Base-by-base conservation (phyloP, 2,113 vertebrate species). In the Romanogobio albipinnatus region DNA sequence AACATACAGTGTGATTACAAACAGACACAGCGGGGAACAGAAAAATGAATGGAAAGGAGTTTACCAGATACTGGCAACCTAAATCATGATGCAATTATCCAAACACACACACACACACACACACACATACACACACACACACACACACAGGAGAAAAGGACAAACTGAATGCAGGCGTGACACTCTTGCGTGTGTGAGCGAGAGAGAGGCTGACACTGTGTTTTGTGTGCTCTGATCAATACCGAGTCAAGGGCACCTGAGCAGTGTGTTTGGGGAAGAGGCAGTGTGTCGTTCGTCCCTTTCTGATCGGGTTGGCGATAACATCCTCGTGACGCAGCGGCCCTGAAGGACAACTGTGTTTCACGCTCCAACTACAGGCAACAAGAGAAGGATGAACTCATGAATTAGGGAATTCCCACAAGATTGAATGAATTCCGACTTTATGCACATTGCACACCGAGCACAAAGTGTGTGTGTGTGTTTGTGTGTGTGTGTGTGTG, bases 221-320 rank as follows among this genome's bases (percentile, higher is more conserved):
- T 81, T 68, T 81, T 29, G 29, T 85, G 33, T 79, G 75, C n/a
- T 85, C 51, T 89, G 75, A 87, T 90, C 88, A 88, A 89, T 89
- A 91, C 90, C 88, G 86, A 91, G 83, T 86, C 92, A 91, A 93
- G 92, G 92, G 92, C 91, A 90, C 80, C 87, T 80, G 87, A 78
- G 82, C 62, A 51, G 4, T 76, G 15, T 84, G 82, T 77, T 78
- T 88, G 84, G 79, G 59, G 77, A 81, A 86, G 76, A 84, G 71
- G 75, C 79, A 36, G 47, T 82, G 78, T 88, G 66, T 88, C 86
- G 64, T 85, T 75, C 83, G 86, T 83, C 81, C 83, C 56, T 39
- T 43, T 80, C 68, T 83, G 84, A 81, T 77, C 49, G 36, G 81
- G 56, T 49, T 43, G 70, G 53, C 14, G 76, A 85, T 87, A 87